Base-by-base conservation (phyloP, 2,888 invertebrate genomes). In the Oegoconia quadripuncta region DNA sequence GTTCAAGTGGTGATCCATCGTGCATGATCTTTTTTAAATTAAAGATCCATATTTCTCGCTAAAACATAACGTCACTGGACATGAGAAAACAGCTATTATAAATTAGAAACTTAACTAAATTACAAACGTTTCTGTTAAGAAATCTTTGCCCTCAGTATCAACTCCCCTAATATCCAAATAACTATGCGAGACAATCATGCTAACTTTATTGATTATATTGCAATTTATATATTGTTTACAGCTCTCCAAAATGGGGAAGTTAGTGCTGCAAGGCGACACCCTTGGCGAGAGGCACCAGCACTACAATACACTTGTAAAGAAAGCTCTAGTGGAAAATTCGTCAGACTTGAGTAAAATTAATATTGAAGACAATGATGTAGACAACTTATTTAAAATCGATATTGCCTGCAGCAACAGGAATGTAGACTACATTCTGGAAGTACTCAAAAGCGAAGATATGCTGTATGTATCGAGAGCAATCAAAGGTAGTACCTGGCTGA, bases 391-490 rank as follows among this genome's bases (percentile, higher is more conserved):
- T 11, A 66, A 66, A 52, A 74, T 76, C 22, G 75, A 75, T 38
- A 35, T 71, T 16, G 76, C 76, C 0, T 48, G 62, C 39, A 39
- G 46, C 3, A 53, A 51, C 7, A 63, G 48, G 44, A 52, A 74
- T 50, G 55, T 75, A 0, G 53, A 62, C 2, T 71, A 63, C 39
- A 48, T 74, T 30, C 43, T 75, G 4, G 48, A 64, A 22, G 59
- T 64, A 17, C 48, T 75, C 0, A 67, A 70, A 42, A 59, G 62
- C 26, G 63, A 67, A 34, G 76, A 79, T 39, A 65, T 69, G 57
- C 48, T 82, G 22, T 78, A 74, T 41, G 69, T 74, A 2, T 67
- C 80, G 6, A 64, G 69, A 50, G 78, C 70, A 12, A 67, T 83
- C 26, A 80, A 74, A 39, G 55, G 60, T 32, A 61, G 67, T 26